Percentiles rank a stretch among this genome's conserved stretches.
Evolutionary conservation across 1,140 invertebrate genomes (phyloP).

Genomic region (Caerostris darwini): DNA sequence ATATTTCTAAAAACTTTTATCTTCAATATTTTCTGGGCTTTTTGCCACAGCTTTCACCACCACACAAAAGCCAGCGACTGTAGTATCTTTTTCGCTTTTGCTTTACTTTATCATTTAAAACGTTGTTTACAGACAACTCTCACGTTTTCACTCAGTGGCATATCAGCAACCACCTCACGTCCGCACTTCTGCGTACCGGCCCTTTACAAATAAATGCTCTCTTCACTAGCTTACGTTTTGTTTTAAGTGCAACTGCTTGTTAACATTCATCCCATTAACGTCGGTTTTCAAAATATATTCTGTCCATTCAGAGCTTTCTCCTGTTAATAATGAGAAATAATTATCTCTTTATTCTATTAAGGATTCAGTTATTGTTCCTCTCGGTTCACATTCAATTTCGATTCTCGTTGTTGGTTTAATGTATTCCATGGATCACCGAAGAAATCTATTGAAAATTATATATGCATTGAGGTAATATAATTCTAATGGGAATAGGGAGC

Average conservation of each 20-base stretch:
- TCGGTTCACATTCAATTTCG: not conserved
- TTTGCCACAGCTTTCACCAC: constrained; percentile 22
- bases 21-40: not conserved
- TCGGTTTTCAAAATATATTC: not conserved
- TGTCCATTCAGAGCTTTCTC: constrained; percentile 29
- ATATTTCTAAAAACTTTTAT: constrained; percentile 44
- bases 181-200: not conserved
- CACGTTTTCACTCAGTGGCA: constrained; percentile 8
- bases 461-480: not conserved
- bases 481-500: constrained; percentile 3
- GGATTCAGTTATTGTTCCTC: constrained; percentile 14
- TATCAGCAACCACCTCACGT: constrained; percentile 14
- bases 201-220: not conserved
- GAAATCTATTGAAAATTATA: constrained; percentile 30
- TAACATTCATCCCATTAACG: constrained; percentile 32
- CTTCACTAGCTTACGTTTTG: not conserved
- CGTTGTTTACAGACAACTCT: constrained; percentile 21
- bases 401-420: constrained; percentile 37
- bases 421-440: not conserved
- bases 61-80: not conserved
- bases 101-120: constrained; percentile 6
- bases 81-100: constrained; percentile 8
- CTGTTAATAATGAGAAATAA: constrained; percentile 29
- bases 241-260: constrained; percentile 6
- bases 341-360: constrained; percentile 51